Evolutionary conservation across 2,113 vertebrate species (phyloP), one percentile per base, ranked within the genome.

Genomic region (Porphyrio hochstetteri): DNA sequence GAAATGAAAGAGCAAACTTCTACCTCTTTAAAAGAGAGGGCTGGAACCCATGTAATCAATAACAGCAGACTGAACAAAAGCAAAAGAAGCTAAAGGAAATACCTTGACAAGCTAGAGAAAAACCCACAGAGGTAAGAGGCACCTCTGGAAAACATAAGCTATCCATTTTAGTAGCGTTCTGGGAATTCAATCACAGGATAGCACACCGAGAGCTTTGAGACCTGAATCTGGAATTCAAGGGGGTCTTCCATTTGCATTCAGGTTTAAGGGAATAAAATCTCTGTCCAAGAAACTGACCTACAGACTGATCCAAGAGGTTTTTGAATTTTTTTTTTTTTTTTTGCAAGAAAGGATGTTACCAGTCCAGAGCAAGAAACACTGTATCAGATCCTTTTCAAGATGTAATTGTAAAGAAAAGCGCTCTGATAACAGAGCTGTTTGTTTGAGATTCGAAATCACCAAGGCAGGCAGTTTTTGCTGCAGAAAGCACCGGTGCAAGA

Each of bases 1-100:
- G 40, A 91, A 95, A 93, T 61, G 48, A 90, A 96, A 94, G 56
- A 72, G 70, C n/a, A 86, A 92, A 93, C 88, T 74, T 89, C 46
- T 76, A 13, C 46, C 24, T 95, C 79, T 95, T 84, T 82, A 92
- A 92, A 95, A 52, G 50, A 90, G 59, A 79, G 52, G 79, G 82
- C 28, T 93, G 80, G 86, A 93, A 91, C 50, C 64, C 70, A 44
- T 16, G 15, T 36, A 86, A 92, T 85, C 90, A 93, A 72, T 91
- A 97, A 82, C 59, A 93, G 86, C 20, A 83, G 86, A 86, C 61
- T 80, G 55, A 89, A 89, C 42, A 94, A 89, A 87, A 74, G 67
- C 42, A 86, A 69, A 82, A 68, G 53, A 42, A 91, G 29, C 31
- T 83, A 55, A 85, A 93, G 60, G 55, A 83, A 95, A 57, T 70